Conservation (phyloP, 2,888 invertebrate genomes). For the Synanthedon tipuliformis region DNA sequence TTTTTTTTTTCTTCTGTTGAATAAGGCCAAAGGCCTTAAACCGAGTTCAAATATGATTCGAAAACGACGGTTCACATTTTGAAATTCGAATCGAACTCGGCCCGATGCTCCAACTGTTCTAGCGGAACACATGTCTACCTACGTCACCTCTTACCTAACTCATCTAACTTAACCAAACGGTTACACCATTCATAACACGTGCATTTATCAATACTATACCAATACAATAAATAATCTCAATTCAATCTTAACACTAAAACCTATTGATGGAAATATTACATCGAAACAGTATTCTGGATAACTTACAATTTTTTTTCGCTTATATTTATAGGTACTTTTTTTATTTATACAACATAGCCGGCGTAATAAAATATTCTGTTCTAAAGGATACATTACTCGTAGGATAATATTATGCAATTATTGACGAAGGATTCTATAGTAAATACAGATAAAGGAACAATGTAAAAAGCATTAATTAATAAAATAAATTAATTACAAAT, state of each 20-base stretch:
- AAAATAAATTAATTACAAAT: constrained; percentile 1
- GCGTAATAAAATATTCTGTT: neutral
- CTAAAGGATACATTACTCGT: neutral
- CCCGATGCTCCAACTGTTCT: neutral
- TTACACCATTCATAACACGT: constrained; percentile 39
- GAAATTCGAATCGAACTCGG: neutral
- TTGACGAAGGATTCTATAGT: constrained; percentile 7
- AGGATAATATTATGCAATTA: constrained; percentile 1
- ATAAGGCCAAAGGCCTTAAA: neutral
- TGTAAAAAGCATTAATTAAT: constrained; percentile 8
- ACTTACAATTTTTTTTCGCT: constrained; percentile 40
- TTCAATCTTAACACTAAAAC: constrained; percentile 22
- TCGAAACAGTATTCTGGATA: constrained; percentile 66
- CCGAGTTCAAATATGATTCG: neutral
- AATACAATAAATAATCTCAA: constrained; percentile 32
- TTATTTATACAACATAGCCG: neutral
- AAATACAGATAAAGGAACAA: constrained; percentile 8
- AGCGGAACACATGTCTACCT: constrained; percentile 20
- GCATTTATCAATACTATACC: constrained; percentile 27
- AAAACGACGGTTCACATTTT: neutral
- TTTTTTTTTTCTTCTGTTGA: constrained; percentile 4
- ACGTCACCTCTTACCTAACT: constrained; percentile 23
- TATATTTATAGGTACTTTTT: neutral
- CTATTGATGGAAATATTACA: constrained; percentile 16
- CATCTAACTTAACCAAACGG: constrained; percentile 42